phyloP scores from a whole-genome alignment of 2,113 vertebrate genomes.

The Ciconia maguari region DNA sequence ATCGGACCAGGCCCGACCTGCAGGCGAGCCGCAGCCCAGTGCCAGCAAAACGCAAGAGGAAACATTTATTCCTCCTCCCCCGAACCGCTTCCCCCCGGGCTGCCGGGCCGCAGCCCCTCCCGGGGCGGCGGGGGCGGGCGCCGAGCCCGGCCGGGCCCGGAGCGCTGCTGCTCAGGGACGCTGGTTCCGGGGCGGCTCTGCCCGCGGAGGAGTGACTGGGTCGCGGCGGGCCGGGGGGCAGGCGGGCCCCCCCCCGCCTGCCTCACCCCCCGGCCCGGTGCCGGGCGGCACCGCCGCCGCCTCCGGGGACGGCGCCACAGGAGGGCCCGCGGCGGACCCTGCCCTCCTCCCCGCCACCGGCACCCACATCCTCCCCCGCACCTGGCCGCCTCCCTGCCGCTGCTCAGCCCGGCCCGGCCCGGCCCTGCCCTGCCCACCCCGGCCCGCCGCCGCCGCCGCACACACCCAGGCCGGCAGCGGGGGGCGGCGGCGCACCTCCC shows the following conservation, averaged over 20 bases:
- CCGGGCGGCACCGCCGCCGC: background rate
- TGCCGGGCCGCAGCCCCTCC: background rate
- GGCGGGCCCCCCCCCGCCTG: too few species aligned
- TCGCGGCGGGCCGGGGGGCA: background rate
- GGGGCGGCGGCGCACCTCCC: background rate
- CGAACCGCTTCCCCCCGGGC: background rate
- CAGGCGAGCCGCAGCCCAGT: background rate
- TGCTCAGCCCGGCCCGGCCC: too few species aligned
- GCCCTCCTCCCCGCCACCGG: background rate
- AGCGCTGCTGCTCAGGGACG: background rate
- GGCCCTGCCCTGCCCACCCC: background rate
- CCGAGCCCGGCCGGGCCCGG: background rate
- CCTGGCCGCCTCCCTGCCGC: background rate
- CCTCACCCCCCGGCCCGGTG: background rate
- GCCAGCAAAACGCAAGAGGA: background rate
- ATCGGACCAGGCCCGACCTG: background rate
- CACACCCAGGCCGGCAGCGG: background rate
- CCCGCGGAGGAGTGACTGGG: background rate
- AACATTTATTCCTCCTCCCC: background rate
- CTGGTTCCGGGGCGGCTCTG: background rate
- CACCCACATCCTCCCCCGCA: background rate
- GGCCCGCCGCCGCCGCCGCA: background rate
- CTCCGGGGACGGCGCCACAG: background rate
- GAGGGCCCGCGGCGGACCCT: too few species aligned
- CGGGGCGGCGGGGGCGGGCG: background rate